Base-by-base conservation (phyloP, 2,888 invertebrate genomes). In the Drosophila robusta region DNA sequence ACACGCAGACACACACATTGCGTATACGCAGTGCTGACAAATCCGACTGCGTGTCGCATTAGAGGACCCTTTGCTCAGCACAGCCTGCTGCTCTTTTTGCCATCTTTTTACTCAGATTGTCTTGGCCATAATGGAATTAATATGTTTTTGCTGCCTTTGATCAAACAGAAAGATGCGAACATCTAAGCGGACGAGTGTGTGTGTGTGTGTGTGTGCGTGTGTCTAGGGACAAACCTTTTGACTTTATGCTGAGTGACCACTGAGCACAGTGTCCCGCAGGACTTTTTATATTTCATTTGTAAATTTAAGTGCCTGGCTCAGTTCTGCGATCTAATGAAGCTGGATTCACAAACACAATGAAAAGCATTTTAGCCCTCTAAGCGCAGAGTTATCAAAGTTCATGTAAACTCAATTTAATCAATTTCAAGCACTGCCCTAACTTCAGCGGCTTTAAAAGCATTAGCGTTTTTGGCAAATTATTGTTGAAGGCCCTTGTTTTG, bases 81-180 rank as follows among this genome's bases (percentile, higher is more conserved):
- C 61, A 46, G 29, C 45, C 45, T 24, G 49, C 50, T 47, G 63
- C 50, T 69, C 56, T 32, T 11, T 14, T 32, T 18, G 57, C 45
- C 64, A 63, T 44, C 36, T 71, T 69, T 64, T 75, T 75, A 64
- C 74, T 62, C 50, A 65, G 71, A 88, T 86, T 83, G 87, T 77
- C 75, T 74, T 68, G 66, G 67, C 51, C 80, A 75, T 87, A 87
- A 84, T 87, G 79, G 80, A 68, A 87, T 76, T 87, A 84, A 84
- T 86, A 87, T 80, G 72, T 67, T 71, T 70, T 61, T 49, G 34
- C 67, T 87, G 70, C 55, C 84, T 83, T 86, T 89, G 87, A 84
- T 86, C 87, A 89, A 69, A 69, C 55, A 45, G 47, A 64, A 68
- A 58, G 44, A 50, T 50, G 58, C 63, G 54, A 22, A 57, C 70